phyloP scores from a whole-genome alignment of 1,140 invertebrate genomes.

The Drosophila sp. region DNA sequence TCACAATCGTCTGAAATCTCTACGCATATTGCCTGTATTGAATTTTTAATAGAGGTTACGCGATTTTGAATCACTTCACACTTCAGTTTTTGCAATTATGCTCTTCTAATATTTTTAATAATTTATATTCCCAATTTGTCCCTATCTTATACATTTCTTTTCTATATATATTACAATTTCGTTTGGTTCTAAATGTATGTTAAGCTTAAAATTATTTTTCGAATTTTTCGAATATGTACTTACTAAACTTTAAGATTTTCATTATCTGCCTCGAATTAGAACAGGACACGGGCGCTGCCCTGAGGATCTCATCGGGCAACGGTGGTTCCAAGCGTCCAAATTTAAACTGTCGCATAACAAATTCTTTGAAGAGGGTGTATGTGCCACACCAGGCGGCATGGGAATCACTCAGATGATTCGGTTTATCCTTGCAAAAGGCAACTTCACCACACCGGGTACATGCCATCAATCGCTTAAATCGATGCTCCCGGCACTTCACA shows the following conservation, averaged over 20 bases:
- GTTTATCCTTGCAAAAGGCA: conserved; percentile 85
- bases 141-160: too few species aligned
- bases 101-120: too few species aligned
- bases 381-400: conserved; percentile 86
- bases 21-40: too few species aligned
- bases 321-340: conserved; percentile 86
- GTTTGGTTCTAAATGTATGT: too few species aligned
- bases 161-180: too few species aligned
- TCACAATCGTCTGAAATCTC: too few species aligned
- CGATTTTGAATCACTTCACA: too few species aligned
- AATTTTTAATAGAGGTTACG: too few species aligned
- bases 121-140: too few species aligned
- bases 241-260: conserved; percentile 65
- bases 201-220: too few species aligned
- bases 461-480: conserved; percentile 84
- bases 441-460: conserved; percentile 87
- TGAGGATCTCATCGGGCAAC: conserved; percentile 85
- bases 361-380: conserved; percentile 85
- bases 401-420: conserved; percentile 83
- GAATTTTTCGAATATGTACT: background rate
- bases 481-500: conserved; percentile 85
- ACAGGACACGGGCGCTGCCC: conserved; percentile 66
- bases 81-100: too few species aligned
- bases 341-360: conserved; percentile 85
- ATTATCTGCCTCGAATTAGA: conserved; percentile 64